Conservation (phyloP, 23 tunicate species). For the Halocynthia roretzi region DNA sequence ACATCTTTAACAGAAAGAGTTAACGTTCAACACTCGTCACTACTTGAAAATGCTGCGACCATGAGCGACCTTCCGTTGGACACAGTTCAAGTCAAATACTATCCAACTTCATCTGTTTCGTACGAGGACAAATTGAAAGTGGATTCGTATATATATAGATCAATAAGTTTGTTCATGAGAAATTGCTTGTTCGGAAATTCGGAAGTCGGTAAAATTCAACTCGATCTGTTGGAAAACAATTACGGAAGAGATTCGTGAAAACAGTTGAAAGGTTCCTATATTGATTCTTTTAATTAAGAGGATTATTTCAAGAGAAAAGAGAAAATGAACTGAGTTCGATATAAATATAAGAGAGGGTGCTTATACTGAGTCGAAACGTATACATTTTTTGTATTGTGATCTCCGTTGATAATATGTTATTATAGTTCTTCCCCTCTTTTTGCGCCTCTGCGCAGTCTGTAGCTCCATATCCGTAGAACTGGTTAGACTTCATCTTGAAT, state of each 20-base stretch:
- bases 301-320: no score
- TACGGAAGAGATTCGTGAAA: neutral
- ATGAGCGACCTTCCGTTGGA: slow-evolving; percentile 13
- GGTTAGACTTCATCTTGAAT: no score
- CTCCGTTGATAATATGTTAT: no score
- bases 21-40: slow-evolving; percentile 37
- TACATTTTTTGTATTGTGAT: no score
- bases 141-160: slow-evolving; percentile 20
- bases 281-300: no score
- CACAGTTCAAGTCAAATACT: slow-evolving; percentile 25
- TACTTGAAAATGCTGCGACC: slow-evolving; percentile 29
- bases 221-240: neutral
- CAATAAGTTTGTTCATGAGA: slow-evolving; percentile 33
- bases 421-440: no score
- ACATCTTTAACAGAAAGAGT: slow-evolving; percentile 18
- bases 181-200: slow-evolving; percentile 36
- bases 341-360: no score
- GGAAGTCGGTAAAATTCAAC: slow-evolving; percentile 1
- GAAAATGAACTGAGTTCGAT: no score
- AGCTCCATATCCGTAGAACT: no score
- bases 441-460: no score
- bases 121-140: slow-evolving; percentile 14
- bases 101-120: slow-evolving; percentile 18
- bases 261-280: no score
- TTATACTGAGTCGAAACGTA: no score